Conservation (phyloP, 2,888 invertebrate genomes). For the Lomographa bimaculata region DNA sequence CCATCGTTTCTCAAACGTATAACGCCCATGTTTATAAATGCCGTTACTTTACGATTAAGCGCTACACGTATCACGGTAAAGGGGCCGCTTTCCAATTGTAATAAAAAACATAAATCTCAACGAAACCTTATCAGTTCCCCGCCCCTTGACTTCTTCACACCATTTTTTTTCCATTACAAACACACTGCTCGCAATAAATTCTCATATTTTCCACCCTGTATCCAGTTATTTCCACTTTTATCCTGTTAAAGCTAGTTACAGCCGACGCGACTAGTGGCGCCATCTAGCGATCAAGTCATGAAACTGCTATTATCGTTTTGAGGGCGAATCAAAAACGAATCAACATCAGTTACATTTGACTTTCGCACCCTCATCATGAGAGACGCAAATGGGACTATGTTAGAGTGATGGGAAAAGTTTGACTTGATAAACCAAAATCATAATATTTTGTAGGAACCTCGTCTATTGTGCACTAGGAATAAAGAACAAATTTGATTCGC, state of each 20-base stretch:
- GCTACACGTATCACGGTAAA: constrained; percentile 13
- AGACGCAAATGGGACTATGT: constrained; percentile 57
- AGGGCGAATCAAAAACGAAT: constrained; percentile 78
- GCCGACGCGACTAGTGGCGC: constrained; percentile 39
- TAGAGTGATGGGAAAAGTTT: constrained; percentile 71
- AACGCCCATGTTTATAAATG: constrained; percentile 14
- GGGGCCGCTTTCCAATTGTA: constrained; percentile 19
- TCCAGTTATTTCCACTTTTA: constrained; percentile 36
- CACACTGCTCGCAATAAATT: constrained; percentile 50
- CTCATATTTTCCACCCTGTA: constrained; percentile 50
- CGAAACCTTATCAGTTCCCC: constrained; percentile 29
- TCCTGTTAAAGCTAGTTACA: constrained; percentile 35
- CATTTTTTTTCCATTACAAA: constrained; percentile 55
- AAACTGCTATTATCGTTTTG: constrained; percentile 71
- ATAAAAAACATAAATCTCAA: constrained; percentile 32
- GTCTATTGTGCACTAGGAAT: too few species aligned
- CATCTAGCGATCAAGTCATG: constrained; percentile 63
- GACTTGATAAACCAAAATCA: constrained; percentile 34
- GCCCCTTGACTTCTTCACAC: constrained; percentile 46
- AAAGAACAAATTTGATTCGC: too few species aligned
- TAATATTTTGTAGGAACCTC: constrained; percentile 1
- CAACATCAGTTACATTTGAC: constrained; percentile 76
- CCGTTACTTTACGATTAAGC: constrained; percentile 18
- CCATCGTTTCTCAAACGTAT: not conserved
- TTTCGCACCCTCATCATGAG: constrained; percentile 71